Evolutionary conservation across 2,113 vertebrate species (phyloP), one percentile per base, ranked within the genome.

Genomic region (Benitochromis conjunctus): DNA sequence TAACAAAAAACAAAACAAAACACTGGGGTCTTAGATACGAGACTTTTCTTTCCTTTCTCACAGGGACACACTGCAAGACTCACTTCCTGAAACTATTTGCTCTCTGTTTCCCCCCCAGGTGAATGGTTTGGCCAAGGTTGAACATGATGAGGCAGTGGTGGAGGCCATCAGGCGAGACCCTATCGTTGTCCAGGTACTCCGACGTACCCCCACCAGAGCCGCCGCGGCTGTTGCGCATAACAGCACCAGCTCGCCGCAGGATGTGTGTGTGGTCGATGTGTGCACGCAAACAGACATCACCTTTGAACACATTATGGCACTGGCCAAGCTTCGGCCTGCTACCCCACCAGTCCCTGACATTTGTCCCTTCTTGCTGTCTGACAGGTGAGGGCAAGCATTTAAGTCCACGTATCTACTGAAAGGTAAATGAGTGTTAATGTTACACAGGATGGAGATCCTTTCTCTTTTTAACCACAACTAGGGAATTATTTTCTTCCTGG

Each of bases 251-350:
- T 6, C 56, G 0, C 71, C 92, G 11, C 96, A 97, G 26, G 97
- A 98, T 62, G 94, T 96, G 51, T 96, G 84, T 12, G 94, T 98
- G 83, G 95, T 92, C 81, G 96, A 99, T 21, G 97, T 97, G 80
- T 97, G 97, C 95, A 99, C 98, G 3, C 98, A 99, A 92, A 99
- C 98, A 0, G 98, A 99, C 94, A 98, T 99, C 94, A 99, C 98
- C 29, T 99, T 99, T 0, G 98, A 99, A 81, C 98, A 98, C 91
- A 97, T 99, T 90, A 97, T 98, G 97, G 98, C 98, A 51, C 93
- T 99, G 92, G 96, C 98, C 66, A 99, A 98, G 92, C 96, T 99
- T 3, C 96, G 97, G 53, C 97, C 98, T 6, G 94, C 96, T 4
- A 98, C 97, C 3, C 98, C 98, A 1, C 98, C 98, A 0, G 97